phyloP scores from a whole-genome alignment of 1,140 invertebrate genomes.

The Popillia japonica region DNA sequence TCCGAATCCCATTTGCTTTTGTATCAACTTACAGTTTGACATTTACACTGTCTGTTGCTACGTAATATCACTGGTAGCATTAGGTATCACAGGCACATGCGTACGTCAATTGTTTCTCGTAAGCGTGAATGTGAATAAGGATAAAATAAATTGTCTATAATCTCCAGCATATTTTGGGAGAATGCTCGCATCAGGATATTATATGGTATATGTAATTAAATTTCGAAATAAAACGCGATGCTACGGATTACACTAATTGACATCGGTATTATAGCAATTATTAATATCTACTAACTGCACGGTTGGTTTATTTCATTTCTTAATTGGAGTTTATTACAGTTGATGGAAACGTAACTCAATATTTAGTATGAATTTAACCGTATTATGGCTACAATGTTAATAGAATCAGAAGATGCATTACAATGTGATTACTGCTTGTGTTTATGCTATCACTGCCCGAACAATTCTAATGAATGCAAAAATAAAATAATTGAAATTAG shows the following conservation, averaged over 20 bases:
- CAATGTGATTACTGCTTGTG: background rate
- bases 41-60: background rate
- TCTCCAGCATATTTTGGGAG: background rate
- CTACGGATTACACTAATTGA: conserved; percentile 2
- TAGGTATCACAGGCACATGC: background rate
- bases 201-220: background rate
- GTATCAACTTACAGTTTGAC: background rate
- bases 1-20: background rate
- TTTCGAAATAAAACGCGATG: background rate
- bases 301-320: conserved; percentile 15
- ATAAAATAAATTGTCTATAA: background rate
- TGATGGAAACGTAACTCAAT: background rate
- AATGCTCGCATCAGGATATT: background rate
- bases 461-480: too few species aligned
- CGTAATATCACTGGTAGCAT: background rate
- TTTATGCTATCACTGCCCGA: too few species aligned
- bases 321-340: conserved; percentile 5
- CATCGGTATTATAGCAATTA: background rate
- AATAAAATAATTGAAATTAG: too few species aligned
- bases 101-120: background rate
- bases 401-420: background rate
- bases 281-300: conserved; percentile 1
- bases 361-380: background rate
- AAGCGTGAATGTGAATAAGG: background rate
- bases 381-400: background rate